Evolutionary conservation across 1,140 invertebrate genomes (phyloP), one percentile per base, ranked within the genome.

Genomic region (Drosophila teissieri): DNA sequence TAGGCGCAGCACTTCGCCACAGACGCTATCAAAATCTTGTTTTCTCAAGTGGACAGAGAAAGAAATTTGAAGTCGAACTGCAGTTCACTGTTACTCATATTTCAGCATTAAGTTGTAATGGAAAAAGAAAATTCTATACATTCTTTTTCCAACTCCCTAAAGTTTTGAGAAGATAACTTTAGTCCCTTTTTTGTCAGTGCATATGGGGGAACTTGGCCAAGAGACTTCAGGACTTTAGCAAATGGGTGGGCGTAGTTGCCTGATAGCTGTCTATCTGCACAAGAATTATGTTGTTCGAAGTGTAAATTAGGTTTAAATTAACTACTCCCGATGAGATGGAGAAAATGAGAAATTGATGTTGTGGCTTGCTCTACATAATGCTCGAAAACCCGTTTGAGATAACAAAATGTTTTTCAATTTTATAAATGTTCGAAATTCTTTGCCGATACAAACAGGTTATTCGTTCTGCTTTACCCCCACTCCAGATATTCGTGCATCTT

Each of bases 241-340:
- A 70, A 57, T 70, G 65, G 64, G 67, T 70, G 67, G 67, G 67
- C 65, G 67, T 27, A 5, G 39, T 34, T 37, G 44, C 67, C 49
- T 70, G 63, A n/a, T 15, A 36, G 5, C 34, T 31, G 27, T 57
- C 40, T 36, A 53, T 62, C 58, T 42, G 55, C 63, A 61, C 49
- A 51, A 84, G 60, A 84, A 65, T 56, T 72, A 67, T 67, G 61
- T 31, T 67, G 57, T 46, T 57, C 56, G 45, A 78, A 58, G 80
- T 83, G 74, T 75, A 83, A 78, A 82, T 74, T 61, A 54, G 57
- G 45, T 73, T 78, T 36, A 67, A 48, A 74, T 56, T 52, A 57
- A 65, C 22, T 82, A 15, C 58, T 24, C 24, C 49, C 36, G n/a
- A 48, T n/a, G n/a, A 6, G 15, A 44, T 31, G 44, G 19, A 2